These are phyloP conservation scores for Columbina picui DNA, from an alignment of 2,113 vertebrate species.

Conservation along the genomic window DNA sequence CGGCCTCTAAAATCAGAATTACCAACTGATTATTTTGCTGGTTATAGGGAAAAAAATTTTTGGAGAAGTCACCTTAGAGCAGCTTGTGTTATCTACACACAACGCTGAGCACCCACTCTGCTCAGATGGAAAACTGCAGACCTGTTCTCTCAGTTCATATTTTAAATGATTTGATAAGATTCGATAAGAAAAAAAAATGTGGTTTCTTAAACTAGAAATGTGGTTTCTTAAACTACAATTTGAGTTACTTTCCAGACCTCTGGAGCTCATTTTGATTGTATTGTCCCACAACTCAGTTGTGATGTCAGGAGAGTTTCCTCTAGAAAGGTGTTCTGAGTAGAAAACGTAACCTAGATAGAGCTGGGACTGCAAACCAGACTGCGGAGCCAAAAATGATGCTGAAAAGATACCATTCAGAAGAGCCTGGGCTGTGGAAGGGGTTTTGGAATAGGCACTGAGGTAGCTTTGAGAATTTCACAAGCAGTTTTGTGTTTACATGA, in stretches of 20 bases:
- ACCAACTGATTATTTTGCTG: background rate
- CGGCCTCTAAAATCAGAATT: background rate
- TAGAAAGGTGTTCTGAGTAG: background rate
- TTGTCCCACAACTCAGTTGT: background rate
- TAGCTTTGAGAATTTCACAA: background rate
- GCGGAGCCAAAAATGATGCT: background rate
- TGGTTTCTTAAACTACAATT: background rate
- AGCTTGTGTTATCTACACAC: background rate
- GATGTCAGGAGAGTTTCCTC: background rate
- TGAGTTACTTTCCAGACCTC: background rate
- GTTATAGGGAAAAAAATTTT: background rate
- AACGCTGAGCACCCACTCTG: background rate
- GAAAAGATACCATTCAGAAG: background rate
- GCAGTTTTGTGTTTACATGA: background rate
- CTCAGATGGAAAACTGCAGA: background rate
- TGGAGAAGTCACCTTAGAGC: background rate
- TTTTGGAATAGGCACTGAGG: background rate
- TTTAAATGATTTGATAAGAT: background rate
- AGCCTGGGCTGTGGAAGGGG: background rate
- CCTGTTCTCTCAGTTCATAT: background rate
- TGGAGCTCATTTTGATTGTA: background rate
- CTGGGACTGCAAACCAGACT: background rate
- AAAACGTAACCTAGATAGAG: background rate
- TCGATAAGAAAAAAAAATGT: accelerated
- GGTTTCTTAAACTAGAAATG: background rate